Percentiles rank a stretch among this genome's conserved stretches.
Evolutionary conservation across 2,113 vertebrate genomes (phyloP).

Genomic region (Brachyhypopomus gauderio): DNA sequence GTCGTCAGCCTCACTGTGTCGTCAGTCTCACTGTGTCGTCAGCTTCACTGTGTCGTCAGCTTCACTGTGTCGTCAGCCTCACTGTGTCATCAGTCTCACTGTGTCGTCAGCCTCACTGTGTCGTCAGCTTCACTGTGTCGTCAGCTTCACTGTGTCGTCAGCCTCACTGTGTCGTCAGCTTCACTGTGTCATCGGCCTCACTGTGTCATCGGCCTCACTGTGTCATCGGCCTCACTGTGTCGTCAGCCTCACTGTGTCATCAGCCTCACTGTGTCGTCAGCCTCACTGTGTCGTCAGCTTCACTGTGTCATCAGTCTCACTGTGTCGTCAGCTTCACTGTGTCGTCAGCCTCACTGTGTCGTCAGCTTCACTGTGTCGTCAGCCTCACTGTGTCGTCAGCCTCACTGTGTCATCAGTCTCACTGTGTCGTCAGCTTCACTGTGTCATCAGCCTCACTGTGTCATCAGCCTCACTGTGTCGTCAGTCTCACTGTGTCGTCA

Average conservation of each 20-base stretch:
- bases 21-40: constrained; percentile 27
- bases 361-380: constrained; percentile 27
- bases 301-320: constrained; percentile 28
- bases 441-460: constrained; percentile 28
- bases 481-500: constrained; percentile 32
- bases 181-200: constrained; percentile 28
- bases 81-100: constrained; percentile 30
- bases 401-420: constrained; percentile 26
- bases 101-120: constrained; percentile 28
- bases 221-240: constrained; percentile 31
- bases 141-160: constrained; percentile 27
- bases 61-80: constrained; percentile 26
- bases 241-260: constrained; percentile 29
- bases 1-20: constrained; percentile 32
- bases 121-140: constrained; percentile 33
- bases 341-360: constrained; percentile 32
- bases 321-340: constrained; percentile 29
- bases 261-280: constrained; percentile 24
- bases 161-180: constrained; percentile 25
- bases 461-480: no score
- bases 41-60: constrained; percentile 24
- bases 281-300: constrained; percentile 27
- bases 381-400: constrained; percentile 24
- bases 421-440: constrained; percentile 30
- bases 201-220: constrained; percentile 29